Base-by-base conservation (phyloP, 2,797 vertebrate genomes). In the Sebastes elongatus region DNA sequence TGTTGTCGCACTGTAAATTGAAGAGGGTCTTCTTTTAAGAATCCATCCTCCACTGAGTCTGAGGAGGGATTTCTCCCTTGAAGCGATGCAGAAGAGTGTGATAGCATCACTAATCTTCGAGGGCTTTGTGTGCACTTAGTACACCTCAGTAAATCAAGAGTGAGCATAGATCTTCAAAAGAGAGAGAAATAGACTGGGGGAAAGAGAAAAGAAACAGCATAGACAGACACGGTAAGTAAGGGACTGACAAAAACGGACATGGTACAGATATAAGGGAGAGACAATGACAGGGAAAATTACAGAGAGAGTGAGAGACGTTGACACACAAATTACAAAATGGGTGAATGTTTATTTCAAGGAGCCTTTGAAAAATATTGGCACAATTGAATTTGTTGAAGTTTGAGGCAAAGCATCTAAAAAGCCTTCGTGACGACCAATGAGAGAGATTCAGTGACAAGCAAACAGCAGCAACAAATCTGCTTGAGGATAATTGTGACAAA, bases 91-190 rank as follows among this genome's bases (percentile, higher is more conserved):
- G 59, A 82, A 46, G 78, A 84, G 64, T 71, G 70, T 61, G 85
- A 85, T 87, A 90, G 81, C 86, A 85, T 88, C 84, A 13, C 88
- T 84, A 77, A 89, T 92, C 88, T 89, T 23, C 30, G 69, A 64
- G 73, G 78, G 74, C 85, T 88, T 90, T 89, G 73, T 86, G 64
- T 87, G 79, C 84, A 86, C 88, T 90, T 86, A 88, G 80, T 84
- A 72, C 59, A 82, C 60, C 77, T 80, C 79, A 25, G 82, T 93
- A 87, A 89, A 91, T 91, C 89, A 84, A 69, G 78, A 84, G 70
- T 8, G 57, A 81, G 71, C 70, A 30, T 53, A 80, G 88, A 86
- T 87, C 86, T 86, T 85, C 86, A 82, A 76, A 81, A 74, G 71
- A 83, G 72, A 87, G 64, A 76, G 81, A 80, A 56, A 59, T 35